phyloP scores from a whole-genome alignment of 2,888 invertebrate genomes.

The Yponomeuta plumbellus region DNA sequence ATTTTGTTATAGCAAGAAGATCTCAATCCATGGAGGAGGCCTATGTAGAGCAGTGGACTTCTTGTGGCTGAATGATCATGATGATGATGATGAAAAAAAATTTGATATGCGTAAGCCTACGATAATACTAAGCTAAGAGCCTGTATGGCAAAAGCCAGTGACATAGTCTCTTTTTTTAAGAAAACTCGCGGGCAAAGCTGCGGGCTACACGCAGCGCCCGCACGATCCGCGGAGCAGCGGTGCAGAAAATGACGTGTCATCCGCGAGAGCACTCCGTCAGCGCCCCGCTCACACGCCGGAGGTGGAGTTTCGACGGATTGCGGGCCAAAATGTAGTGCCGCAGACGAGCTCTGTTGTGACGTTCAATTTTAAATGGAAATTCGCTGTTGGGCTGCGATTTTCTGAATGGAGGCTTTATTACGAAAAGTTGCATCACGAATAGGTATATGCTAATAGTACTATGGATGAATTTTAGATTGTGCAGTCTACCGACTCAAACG shows the following conservation, averaged over 20 bases:
- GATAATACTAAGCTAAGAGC: too few species aligned
- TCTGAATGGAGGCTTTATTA: neutral
- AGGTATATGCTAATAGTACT: too few species aligned
- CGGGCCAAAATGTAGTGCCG: conserved; percentile 17
- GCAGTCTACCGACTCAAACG: too few species aligned
- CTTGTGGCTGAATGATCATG: too few species aligned
- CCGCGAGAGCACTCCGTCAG: conserved; percentile 23
- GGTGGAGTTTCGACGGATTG: conserved; percentile 27
- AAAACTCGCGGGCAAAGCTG: neutral
- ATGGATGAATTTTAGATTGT: too few species aligned
- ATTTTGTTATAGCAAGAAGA: too few species aligned
- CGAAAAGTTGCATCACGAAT: too few species aligned
- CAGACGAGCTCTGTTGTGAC: neutral
- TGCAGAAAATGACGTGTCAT: conserved; percentile 70
- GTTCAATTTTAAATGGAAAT: conserved; percentile 3
- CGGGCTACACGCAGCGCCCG: neutral
- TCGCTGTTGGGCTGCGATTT: neutral
- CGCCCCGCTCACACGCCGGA: conserved; percentile 3
- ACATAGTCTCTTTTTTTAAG: neutral
- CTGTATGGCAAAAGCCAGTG: too few species aligned
- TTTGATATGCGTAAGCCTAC: too few species aligned
- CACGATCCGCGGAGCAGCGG: conserved; percentile 33
- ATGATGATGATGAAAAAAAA: too few species aligned
- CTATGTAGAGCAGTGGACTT: too few species aligned
- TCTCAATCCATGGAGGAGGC: too few species aligned